Conservation (phyloP, 2,797 vertebrate genomes). For the Agapornis canus region DNA sequence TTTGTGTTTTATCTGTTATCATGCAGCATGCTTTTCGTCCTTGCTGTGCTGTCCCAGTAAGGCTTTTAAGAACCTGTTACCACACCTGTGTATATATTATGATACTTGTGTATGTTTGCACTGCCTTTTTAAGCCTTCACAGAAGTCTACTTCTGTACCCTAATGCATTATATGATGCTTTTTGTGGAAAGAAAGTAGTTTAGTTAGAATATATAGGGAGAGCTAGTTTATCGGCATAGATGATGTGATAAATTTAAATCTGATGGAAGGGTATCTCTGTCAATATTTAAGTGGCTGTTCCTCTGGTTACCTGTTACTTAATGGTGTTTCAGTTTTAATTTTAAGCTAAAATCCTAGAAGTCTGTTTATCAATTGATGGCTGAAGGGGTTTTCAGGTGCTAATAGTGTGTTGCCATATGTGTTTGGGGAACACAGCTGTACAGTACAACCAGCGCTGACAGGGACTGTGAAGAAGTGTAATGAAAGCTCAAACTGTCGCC, state of each 20-base stretch:
- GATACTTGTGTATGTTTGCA: neutral
- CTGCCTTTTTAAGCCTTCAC: neutral
- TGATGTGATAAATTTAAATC: neutral
- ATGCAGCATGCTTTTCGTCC: fast-evolving
- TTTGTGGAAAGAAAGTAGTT: neutral
- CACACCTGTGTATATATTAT: fast-evolving
- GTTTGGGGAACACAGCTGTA: neutral
- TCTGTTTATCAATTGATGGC: neutral
- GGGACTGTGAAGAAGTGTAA: neutral
- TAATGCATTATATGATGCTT: fast-evolving
- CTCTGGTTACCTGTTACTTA: neutral
- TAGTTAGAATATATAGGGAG: neutral
- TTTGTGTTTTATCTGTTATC: neutral
- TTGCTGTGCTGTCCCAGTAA: neutral
- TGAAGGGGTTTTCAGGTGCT: neutral
- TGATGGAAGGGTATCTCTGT: neutral
- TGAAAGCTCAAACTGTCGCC: neutral
- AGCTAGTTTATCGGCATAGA: neutral
- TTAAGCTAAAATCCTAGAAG: neutral
- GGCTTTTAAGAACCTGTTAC: neutral
- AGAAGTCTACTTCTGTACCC: neutral
- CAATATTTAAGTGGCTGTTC: fast-evolving
- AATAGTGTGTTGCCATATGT: neutral
- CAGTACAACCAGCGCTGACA: fast-evolving
- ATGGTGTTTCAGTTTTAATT: neutral